A percentile compares a stretch with the other conserved stretches of the same genome.
phyloP scores from a whole-genome alignment of 1,140 invertebrate species.

The Physella acuta region DNA sequence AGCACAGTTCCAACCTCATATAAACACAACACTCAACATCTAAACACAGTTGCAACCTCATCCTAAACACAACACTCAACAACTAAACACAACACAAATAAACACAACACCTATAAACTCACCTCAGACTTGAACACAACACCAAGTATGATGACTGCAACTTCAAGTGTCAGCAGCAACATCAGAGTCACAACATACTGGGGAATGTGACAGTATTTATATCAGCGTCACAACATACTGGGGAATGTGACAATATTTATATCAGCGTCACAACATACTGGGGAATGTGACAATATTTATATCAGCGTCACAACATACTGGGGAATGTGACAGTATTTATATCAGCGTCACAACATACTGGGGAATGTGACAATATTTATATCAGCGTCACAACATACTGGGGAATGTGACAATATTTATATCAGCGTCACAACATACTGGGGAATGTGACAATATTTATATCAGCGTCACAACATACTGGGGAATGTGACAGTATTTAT shows the following conservation, averaged over 20 bases:
- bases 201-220: not conserved
- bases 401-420: not conserved
- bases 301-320: not conserved
- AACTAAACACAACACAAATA: too few species aligned
- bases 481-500: too few species aligned
- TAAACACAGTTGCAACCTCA: not conserved
- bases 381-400: not conserved
- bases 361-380: not conserved
- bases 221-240: not conserved
- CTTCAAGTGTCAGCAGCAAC: conserved; percentile 2
- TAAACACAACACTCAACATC: too few species aligned
- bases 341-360: not conserved
- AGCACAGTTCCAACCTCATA: too few species aligned
- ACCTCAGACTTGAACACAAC: conserved; percentile 20
- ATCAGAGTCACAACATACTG: conserved; percentile 11
- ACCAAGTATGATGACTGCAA: conserved; percentile 10
- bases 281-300: conserved; percentile 1
- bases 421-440: not conserved
- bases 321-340: not conserved
- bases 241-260: conserved; percentile 1
- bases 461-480: too few species aligned
- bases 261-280: not conserved
- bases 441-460: too few species aligned
- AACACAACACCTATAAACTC: not conserved
- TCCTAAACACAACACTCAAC: not conserved